phyloP scores from a whole-genome alignment of 2,888 invertebrate genomes.

The Branchellion lobata region DNA sequence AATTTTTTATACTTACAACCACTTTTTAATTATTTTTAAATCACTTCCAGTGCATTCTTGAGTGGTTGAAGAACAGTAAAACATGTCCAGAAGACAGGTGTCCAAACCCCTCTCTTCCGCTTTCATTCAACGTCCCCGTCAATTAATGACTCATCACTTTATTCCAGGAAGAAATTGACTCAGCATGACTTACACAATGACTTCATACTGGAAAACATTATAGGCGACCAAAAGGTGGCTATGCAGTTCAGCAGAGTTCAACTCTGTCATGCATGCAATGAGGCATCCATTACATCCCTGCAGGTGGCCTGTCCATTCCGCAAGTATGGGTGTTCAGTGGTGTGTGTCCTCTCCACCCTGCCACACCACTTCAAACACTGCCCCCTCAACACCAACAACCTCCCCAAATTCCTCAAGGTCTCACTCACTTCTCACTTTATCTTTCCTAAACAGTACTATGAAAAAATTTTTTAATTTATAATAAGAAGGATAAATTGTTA shows the following conservation, averaged over 20 bases:
- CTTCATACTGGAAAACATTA: constrained; percentile 58
- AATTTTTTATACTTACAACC: background rate
- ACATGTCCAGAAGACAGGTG: constrained; percentile 59
- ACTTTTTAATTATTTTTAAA: background rate
- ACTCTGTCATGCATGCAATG: background rate
- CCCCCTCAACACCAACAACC: constrained; percentile 56
- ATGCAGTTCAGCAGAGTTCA: background rate
- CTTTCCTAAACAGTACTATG: no score
- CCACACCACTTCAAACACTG: constrained; percentile 55
- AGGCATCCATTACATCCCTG: no score
- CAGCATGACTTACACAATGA: constrained; percentile 56
- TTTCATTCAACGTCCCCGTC: background rate
- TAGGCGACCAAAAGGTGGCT: constrained; percentile 57
- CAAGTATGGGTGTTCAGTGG: constrained; percentile 54
- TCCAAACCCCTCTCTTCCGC: background rate
- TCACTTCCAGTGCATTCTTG: constrained; percentile 55
- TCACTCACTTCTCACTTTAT: no score
- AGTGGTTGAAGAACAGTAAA: constrained; percentile 55
- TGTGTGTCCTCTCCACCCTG: constrained; percentile 54
- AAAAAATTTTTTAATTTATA: no score
- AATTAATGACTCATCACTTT: background rate
- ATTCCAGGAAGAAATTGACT: constrained; percentile 54
- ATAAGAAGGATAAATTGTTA: no score
- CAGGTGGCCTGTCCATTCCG: constrained; percentile 58
- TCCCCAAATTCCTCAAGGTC: constrained; percentile 54